A percentile compares a stretch with the other conserved stretches of the same genome.
Evolutionary conservation across 2,888 invertebrate species (phyloP).

Genomic region (Drepana falcataria): DNA sequence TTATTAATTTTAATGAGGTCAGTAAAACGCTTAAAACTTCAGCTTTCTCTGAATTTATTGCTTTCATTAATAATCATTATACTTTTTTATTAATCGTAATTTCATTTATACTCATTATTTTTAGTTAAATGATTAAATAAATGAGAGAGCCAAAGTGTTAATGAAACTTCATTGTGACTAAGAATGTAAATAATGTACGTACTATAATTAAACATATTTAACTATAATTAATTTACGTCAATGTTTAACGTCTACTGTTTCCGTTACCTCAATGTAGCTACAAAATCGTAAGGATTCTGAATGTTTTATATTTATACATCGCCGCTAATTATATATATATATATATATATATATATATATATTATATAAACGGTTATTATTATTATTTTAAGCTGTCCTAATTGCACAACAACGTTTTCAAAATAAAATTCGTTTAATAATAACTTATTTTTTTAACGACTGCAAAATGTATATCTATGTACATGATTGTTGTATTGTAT

Average conservation of each 20-base stretch:
- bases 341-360: no score
- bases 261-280: constrained; percentile 59
- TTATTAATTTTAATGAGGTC: constrained; percentile 39
- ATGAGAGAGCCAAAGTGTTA: constrained; percentile 68
- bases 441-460: constrained; percentile 8
- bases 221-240: constrained; percentile 55
- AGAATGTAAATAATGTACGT: constrained; percentile 65
- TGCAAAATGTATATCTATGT: no score
- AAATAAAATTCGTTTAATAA: constrained; percentile 10
- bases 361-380: no score
- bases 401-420: constrained; percentile 48
- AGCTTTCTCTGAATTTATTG: constrained; percentile 37
- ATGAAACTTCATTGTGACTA: constrained; percentile 47
- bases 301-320: constrained; percentile 5
- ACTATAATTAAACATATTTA: constrained; percentile 47
- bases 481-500: no score
- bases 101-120: constrained; percentile 63
- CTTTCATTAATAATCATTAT: constrained; percentile 6
- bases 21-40: constrained; percentile 36
- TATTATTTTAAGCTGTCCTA: constrained; percentile 43
- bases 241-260: constrained; percentile 54
- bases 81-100: constrained; percentile 18
- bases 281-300: constrained; percentile 28
- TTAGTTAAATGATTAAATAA: constrained; percentile 41
- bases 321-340: no score